A percentile compares a stretch with the other conserved stretches of the same genome.
Conservation (phyloP, 2,888 invertebrate genomes). For the Ophioninae sp. region DNA sequence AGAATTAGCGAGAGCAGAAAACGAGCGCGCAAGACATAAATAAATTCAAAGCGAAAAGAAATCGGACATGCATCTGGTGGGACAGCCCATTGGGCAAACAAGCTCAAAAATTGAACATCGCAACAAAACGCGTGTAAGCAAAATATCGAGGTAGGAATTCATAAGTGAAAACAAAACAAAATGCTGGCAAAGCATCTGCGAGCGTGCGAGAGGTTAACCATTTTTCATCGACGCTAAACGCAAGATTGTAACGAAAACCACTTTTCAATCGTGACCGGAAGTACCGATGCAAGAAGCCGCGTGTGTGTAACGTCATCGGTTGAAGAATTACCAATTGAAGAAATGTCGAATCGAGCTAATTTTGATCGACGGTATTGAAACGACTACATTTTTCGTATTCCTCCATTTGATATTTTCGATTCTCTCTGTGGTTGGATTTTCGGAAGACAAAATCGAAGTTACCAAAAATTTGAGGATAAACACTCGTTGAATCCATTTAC, state of each 20-base stretch:
- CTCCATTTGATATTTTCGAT: not conserved
- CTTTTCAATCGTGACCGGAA: conserved; percentile 2
- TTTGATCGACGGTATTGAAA: not conserved
- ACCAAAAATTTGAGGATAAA: too few relatives aligned
- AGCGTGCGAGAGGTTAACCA: not conserved
- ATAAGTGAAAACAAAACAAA: not conserved
- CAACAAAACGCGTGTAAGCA: not conserved
- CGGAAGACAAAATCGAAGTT: not conserved
- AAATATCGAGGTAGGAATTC: not conserved
- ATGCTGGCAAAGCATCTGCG: conserved; percentile 19
- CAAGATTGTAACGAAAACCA: not conserved
- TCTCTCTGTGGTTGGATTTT: not conserved
- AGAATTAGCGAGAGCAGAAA: not conserved
- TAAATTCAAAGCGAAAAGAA: conserved; percentile 21
- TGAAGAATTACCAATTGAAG: not conserved
- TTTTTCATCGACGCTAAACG: conserved; percentile 10
- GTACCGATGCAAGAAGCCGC: conserved; percentile 6
- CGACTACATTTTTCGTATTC: not conserved
- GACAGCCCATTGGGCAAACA: not conserved
- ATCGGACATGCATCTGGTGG: conserved; percentile 37
- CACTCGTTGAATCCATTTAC: too few relatives aligned
- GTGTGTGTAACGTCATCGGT: not conserved
- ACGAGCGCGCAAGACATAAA: not conserved
- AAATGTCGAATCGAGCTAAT: not conserved
- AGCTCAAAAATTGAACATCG: not conserved